These are phyloP conservation scores for Pangasius sanitwongsei DNA, from an alignment of 2,797 vertebrate species.

Conservation along the genomic window DNA sequence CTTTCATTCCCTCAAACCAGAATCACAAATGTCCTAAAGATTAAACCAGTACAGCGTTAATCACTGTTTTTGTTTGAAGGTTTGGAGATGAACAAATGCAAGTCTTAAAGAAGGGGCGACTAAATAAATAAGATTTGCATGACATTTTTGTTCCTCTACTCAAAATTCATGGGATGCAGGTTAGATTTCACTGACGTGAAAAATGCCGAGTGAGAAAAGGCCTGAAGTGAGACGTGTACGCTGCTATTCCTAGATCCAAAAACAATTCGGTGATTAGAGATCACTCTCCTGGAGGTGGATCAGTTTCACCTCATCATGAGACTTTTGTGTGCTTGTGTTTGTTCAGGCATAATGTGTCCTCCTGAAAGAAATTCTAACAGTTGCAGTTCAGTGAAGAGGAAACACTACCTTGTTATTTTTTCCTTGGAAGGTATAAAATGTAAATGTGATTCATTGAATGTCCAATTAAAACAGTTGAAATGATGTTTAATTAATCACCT, in stretches of 20 bases:
- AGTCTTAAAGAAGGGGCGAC: background rate
- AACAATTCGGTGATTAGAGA: conserved; percentile 61
- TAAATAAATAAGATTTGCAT: background rate
- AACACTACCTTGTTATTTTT: conserved; percentile 37
- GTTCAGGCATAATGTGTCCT: conserved; percentile 23
- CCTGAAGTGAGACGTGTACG: background rate
- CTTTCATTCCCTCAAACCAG: background rate
- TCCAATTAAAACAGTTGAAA: conserved; percentile 7
- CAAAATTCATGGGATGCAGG: background rate
- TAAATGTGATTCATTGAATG: conserved; percentile 2
- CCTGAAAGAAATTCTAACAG: conserved; percentile 45
- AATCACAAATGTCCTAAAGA: background rate
- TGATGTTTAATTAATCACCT: conserved; percentile 76
- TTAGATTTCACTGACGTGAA: conserved; percentile 4
- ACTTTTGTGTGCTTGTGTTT: conserved; percentile 31
- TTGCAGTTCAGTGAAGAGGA: conserved; percentile 16
- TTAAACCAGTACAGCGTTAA: background rate
- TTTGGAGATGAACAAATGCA: conserved; percentile 12
- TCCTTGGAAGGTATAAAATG: background rate
- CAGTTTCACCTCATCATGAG: conserved; percentile 27
- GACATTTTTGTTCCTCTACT: background rate
- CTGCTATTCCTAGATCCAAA: conserved; percentile 18
- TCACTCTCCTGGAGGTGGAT: conserved; percentile 16
- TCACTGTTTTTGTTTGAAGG: conserved; percentile 18
- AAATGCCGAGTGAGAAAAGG: background rate